These are phyloP conservation scores for Potamarius usumacintae DNA, from an alignment of 2,113 vertebrate species.

Conservation along the genomic window DNA sequence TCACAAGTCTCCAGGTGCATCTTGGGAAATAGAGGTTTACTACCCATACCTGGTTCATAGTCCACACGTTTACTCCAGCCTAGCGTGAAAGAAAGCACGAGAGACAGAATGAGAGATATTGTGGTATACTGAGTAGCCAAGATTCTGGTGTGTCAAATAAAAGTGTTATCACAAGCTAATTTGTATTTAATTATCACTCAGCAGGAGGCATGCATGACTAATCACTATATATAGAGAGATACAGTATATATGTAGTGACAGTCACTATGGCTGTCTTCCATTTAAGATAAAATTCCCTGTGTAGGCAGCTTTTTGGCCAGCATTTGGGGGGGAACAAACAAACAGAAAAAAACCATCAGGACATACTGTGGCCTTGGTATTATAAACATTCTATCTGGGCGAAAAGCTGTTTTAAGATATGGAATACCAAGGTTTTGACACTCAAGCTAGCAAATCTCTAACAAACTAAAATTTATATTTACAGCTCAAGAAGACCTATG, in stretches of 20 bases:
- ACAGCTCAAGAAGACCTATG: not conserved
- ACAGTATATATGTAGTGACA: not conserved
- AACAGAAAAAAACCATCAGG: not conserved
- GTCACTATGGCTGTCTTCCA: not conserved
- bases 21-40: constrained; percentile 86
- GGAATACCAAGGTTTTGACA: not conserved
- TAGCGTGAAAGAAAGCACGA: constrained; percentile 53
- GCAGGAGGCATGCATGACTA: no score
- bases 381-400: not conserved
- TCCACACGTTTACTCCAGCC: constrained; percentile 90
- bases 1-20: constrained; percentile 92
- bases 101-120: not conserved
- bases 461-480: not conserved
- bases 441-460: not conserved
- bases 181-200: not conserved
- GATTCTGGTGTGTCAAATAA: not conserved
- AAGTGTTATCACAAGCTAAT: not conserved
- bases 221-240: not conserved
- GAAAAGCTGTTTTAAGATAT: not conserved
- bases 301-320: not conserved
- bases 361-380: not conserved
- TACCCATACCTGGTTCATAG: constrained; percentile 89
- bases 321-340: not conserved
- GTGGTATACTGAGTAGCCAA: not conserved
- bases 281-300: not conserved